Evolutionary conservation across 2,888 invertebrate species (phyloP), one percentile per base, ranked within the genome.

Genomic region (Drosophila fungiperda): DNA sequence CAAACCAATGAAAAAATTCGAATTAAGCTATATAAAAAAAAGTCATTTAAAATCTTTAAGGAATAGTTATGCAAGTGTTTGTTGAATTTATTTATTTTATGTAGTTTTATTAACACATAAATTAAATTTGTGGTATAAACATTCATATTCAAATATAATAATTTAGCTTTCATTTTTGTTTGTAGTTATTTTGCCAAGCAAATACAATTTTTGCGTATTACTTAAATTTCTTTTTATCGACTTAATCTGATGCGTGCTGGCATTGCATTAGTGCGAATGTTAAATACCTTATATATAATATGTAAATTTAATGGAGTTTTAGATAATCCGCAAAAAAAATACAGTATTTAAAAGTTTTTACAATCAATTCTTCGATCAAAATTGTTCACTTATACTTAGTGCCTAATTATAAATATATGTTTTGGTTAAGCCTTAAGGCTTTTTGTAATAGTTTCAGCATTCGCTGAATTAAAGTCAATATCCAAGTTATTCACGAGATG

Each of bases 61-160:
- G 45, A 45, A 45, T 45, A 45, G 45, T 23, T 45, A 23, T 45
- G 45, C 45, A 45, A 45, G 15, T 45, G 3, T 45, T 8, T 45
- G 20, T 45, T 45, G 20, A 1, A 45, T 45, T 45, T 45, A 45
- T 45, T 45, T 45, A 12, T 7, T 23, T 45, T 15, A 67, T 69
- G 29, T 75, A 76, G 72, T 70, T 86, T 82, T 75, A 83, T 83
- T 81, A 84, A 84, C 87, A 87, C 89, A 76, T 70, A 80, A 78
- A 86, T 75, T 62, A 66, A 78, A 86, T 73, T 71, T 68, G 73
- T 75, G 77, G 80, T 83, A 87, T 70, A 78, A 67, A 87, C 88
- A 83, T 76, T 70, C 68, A 83, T 79, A 76, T 86, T 74, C 66
- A 83, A 83, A 83, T 88, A 77, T 68, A 83, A 67, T 87, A 76